Evolutionary conservation across 2,797 vertebrate species (phyloP).

Genomic region (Alca torda): DNA sequence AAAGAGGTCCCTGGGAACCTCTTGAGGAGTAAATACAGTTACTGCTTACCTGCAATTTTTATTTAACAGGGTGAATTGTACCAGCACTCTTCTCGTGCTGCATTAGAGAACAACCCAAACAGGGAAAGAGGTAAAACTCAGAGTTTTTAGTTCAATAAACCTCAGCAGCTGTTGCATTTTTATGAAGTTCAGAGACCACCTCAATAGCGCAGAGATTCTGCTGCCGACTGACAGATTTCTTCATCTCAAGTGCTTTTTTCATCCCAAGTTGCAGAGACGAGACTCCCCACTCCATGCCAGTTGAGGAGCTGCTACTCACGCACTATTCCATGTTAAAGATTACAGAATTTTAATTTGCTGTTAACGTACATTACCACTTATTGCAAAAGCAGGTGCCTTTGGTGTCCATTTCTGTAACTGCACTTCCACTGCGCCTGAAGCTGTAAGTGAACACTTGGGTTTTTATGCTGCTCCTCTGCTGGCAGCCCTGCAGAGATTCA

Average conservation of each 20-base stretch:
- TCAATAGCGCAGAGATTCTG: neutral
- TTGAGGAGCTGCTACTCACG: neutral
- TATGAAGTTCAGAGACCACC: neutral
- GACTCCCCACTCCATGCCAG: neutral
- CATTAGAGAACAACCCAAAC: neutral
- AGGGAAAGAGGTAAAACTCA: neutral
- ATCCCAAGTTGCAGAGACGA: neutral
- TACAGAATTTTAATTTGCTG: neutral
- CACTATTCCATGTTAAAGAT: neutral
- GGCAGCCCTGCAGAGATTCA: neutral
- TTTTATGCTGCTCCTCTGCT: neutral
- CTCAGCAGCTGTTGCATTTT: neutral
- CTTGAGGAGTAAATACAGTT: neutral
- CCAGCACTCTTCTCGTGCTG: neutral
- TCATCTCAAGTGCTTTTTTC: neutral
- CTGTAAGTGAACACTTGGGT: fast-evolving
- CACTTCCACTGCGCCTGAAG: neutral
- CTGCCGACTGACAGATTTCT: neutral
- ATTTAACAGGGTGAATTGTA: neutral
- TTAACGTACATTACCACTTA: neutral
- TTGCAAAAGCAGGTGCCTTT: neutral
- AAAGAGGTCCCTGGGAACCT: neutral
- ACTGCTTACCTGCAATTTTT: neutral
- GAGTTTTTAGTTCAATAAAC: neutral
- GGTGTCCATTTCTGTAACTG: neutral